phyloP scores from a whole-genome alignment of 2,888 invertebrate species.

The Torymus tubicola region DNA sequence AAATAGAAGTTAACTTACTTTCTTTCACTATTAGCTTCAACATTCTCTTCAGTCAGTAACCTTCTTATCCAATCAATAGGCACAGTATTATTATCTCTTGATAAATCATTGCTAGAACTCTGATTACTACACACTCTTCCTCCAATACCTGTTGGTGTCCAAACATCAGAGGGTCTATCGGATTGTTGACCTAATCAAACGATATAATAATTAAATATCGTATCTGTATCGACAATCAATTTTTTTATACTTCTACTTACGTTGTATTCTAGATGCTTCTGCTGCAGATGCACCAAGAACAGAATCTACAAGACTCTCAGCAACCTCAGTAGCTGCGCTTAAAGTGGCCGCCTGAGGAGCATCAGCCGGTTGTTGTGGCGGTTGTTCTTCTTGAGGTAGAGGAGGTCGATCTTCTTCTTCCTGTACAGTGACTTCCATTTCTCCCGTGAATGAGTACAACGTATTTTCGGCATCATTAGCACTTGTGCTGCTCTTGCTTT shows the following conservation, averaged over 20 bases:
- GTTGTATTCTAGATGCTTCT: conserved; percentile 67
- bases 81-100: conserved; percentile 66
- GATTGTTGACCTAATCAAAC: conserved; percentile 60
- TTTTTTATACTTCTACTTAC: conserved; percentile 52
- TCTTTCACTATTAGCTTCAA: conserved; percentile 64
- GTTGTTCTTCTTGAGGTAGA: conserved; percentile 65
- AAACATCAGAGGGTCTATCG: conserved; percentile 43
- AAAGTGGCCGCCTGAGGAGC: conserved; percentile 63
- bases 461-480: conserved; percentile 67
- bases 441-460: conserved; percentile 65
- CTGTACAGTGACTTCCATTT: conserved; percentile 74
- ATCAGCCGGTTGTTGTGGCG: conserved; percentile 57
- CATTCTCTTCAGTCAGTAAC: conserved; percentile 67
- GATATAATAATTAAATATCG: conserved; percentile 13
- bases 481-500: conserved; percentile 60
- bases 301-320: conserved; percentile 76
- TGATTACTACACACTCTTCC: conserved; percentile 63
- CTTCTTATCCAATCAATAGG: conserved; percentile 72
- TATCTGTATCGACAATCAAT: conserved; percentile 2
- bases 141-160: conserved; percentile 62
- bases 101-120: conserved; percentile 65
- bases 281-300: conserved; percentile 72
- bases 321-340: conserved; percentile 71
- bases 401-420: conserved; percentile 71
- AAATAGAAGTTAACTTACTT: conserved; percentile 61